A percentile compares a stretch with the other conserved stretches of the same genome.
Conservation (phyloP, 2,113 vertebrate species). For the Sakesphorus luctuosus region DNA sequence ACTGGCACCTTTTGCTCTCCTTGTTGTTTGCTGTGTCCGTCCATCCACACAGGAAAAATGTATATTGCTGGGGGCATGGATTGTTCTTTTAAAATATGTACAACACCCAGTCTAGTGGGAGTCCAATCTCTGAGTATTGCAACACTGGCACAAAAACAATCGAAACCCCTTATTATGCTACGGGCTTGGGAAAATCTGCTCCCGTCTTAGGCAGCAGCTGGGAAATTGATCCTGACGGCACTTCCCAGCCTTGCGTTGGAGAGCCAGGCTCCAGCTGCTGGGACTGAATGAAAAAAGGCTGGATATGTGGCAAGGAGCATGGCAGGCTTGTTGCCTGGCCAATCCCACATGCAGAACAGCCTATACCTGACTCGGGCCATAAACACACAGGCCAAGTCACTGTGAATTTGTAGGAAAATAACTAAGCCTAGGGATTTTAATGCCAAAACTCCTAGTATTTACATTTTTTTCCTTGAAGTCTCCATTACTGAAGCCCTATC, state of each 20-base stretch:
- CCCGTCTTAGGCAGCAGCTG: slow-evolving; percentile 28
- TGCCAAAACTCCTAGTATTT: not conserved
- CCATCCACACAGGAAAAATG: not conserved
- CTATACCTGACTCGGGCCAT: not conserved
- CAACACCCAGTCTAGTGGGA: slow-evolving; percentile 33
- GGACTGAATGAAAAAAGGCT: not conserved
- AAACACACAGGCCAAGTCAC: rapidly evolving
- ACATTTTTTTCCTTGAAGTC: not conserved
- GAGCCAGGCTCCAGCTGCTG: not conserved
- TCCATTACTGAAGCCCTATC: not conserved
- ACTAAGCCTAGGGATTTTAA: not conserved
- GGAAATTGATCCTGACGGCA: not conserved
- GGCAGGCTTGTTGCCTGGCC: not conserved
- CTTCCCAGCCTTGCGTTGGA: not conserved
- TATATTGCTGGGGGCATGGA: slow-evolving; percentile 26
- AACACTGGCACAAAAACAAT: slow-evolving; percentile 30
- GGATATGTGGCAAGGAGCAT: rapidly evolving
- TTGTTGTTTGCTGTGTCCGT: not conserved
- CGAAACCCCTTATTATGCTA: not conserved
- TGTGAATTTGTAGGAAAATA: not conserved
- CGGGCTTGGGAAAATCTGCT: slow-evolving; percentile 49
- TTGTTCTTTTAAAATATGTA: slow-evolving; percentile 35
- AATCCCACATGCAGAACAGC: rapidly evolving
- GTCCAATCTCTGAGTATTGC: not conserved
- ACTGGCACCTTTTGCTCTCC: not conserved